Percentiles rank a stretch among this genome's conserved stretches.
Conservation (phyloP, 2,113 vertebrate genomes). For the Bos javanicus region DNA sequence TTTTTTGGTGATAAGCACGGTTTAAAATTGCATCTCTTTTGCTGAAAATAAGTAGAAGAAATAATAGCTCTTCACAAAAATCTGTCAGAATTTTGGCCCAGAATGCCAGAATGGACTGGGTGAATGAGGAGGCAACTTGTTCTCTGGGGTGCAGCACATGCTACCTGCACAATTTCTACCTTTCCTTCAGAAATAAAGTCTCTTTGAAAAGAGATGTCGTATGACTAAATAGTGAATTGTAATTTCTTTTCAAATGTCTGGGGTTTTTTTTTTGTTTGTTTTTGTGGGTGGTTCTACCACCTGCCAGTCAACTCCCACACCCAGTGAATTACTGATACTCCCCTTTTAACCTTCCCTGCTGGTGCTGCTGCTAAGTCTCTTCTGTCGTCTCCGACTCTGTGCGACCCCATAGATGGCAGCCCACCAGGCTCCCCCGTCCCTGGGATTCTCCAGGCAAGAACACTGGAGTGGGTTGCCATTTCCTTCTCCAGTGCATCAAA, state of each 20-base stretch:
- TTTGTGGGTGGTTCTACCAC: not conserved
- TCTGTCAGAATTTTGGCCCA: not conserved
- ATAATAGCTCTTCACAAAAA: not conserved
- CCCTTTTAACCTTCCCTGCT: not conserved
- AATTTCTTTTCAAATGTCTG: not conserved
- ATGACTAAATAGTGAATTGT: not conserved
- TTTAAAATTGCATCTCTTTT: not conserved
- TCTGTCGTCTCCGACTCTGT: too few relatives aligned
- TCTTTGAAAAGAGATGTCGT: not conserved
- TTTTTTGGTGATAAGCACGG: not conserved
- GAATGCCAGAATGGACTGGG: not conserved
- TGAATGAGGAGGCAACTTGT: accelerated
- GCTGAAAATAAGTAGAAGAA: not conserved
- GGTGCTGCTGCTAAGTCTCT: too few relatives aligned
- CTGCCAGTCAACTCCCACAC: not conserved
- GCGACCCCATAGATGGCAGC: too few relatives aligned
- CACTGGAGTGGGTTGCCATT: too few relatives aligned
- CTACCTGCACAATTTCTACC: not conserved
- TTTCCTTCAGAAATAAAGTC: not conserved
- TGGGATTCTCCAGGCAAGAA: too few relatives aligned
- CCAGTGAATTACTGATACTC: not conserved
- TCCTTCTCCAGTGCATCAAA: too few relatives aligned
- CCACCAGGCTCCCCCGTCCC: too few relatives aligned
- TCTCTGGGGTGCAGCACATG: accelerated
- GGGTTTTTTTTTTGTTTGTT: too few relatives aligned